phyloP scores from a whole-genome alignment of 2,113 vertebrate species.

The Shinisaurus crocodilurus region DNA sequence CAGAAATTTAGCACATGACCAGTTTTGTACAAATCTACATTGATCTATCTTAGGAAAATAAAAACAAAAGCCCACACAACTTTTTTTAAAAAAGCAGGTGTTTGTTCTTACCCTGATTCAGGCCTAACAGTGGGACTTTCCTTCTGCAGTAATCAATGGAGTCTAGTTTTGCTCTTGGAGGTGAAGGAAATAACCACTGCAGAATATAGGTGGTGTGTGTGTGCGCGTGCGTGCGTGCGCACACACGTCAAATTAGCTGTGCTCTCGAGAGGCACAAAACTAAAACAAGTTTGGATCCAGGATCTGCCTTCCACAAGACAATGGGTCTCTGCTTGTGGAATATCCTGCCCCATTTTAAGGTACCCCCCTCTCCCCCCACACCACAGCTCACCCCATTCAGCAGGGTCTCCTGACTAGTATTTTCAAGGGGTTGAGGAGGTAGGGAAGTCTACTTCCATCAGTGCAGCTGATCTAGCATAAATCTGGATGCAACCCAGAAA shows the following conservation, averaged over 20 bases:
- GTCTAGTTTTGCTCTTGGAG: conserved; percentile 14
- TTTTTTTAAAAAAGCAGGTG: background rate
- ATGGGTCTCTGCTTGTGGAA: no score
- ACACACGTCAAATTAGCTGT: background rate
- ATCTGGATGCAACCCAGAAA: background rate
- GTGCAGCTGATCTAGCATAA: background rate
- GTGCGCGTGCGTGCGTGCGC: no score
- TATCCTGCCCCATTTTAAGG: no score
- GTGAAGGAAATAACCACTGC: conserved; percentile 1
- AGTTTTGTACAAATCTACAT: background rate
- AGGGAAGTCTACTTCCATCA: no score
- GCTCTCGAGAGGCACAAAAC: background rate
- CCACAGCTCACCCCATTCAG: no score
- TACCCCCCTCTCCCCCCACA: no score
- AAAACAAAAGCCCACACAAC: background rate
- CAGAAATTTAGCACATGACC: background rate
- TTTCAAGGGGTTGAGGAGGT: no score
- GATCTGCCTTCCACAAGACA: no score
- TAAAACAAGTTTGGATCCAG: background rate
- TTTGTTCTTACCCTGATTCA: background rate
- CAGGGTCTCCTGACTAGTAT: no score
- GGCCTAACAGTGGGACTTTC: background rate
- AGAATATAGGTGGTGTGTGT: background rate
- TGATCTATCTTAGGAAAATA: background rate
- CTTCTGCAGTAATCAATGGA: background rate